Percentiles rank a stretch among this genome's conserved stretches.
These are phyloP conservation scores for Hofmannophila pseudospretella DNA, from an alignment of 2,888 invertebrate genomes.

Conservation along the genomic window DNA sequence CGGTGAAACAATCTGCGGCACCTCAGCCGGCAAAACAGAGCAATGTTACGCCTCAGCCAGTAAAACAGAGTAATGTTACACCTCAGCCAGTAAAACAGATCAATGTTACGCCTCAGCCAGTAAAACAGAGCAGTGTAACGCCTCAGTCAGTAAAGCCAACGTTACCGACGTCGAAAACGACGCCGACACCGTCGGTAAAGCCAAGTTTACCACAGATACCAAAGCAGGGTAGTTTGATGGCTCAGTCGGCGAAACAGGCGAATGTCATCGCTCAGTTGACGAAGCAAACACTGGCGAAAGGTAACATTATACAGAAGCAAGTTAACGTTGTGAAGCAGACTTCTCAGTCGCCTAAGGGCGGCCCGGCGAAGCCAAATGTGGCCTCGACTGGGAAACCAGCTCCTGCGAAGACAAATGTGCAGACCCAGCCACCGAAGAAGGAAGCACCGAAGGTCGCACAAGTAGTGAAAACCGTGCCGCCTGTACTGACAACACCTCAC, in stretches of 20 bases:
- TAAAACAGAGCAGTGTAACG: not conserved
- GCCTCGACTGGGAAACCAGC: slow-evolving; percentile 10
- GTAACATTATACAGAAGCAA: slow-evolving; percentile 16
- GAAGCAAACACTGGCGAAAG: slow-evolving; percentile 20
- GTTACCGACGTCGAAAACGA: slow-evolving; percentile 14
- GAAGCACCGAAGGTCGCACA: slow-evolving; percentile 15
- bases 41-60: not conserved
- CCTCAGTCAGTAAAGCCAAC: not conserved
- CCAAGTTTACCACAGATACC: slow-evolving; percentile 11
- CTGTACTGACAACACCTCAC: slow-evolving; percentile 42
- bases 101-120: not conserved
- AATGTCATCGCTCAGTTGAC: slow-evolving; percentile 15
- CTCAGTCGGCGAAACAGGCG: slow-evolving; percentile 18
- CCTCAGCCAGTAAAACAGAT: not conserved
- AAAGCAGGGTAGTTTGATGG: slow-evolving; percentile 11
- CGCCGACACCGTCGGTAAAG: slow-evolving; percentile 22
- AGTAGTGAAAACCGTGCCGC: slow-evolving; percentile 27
- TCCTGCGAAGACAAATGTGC: slow-evolving; percentile 8
- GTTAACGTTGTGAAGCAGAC: slow-evolving; percentile 19
- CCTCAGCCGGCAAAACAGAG: not conserved
- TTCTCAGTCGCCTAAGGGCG: slow-evolving; percentile 35
- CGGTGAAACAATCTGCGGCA: not conserved
- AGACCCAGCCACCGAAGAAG: slow-evolving; percentile 10
- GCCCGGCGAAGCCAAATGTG: slow-evolving; percentile 10
- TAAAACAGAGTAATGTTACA: not conserved